Evolutionary conservation across 2,888 invertebrate species (phyloP), one percentile per base, ranked within the genome.

Genomic region (Phyto melanocephala): DNA sequence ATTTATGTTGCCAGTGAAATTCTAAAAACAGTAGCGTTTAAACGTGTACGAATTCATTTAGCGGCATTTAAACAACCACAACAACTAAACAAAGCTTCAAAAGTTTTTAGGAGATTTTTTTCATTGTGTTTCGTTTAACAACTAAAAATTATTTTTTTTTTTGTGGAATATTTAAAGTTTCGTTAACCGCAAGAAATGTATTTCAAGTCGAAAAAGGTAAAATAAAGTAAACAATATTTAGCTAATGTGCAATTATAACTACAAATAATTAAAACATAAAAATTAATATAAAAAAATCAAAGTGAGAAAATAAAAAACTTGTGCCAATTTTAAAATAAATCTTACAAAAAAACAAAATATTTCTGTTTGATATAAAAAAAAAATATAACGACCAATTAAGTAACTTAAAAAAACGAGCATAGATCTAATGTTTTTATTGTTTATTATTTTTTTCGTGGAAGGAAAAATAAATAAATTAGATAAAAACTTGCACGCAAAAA

Each of bases 1-100:
- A 47, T 56, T 56, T 35, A 20, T 37, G 40, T 35, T 63, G 71
- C 20, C 71, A 78, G 78, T 78, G n/a, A 78, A 78, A 71, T 63
- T 78, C 56, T 28, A 24, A 17, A 78, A 78, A 78, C 78, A 63
- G 78, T 50, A 15, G 47, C 33, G 78, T 65, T 63, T 56, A 63
- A 78, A 78, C 78, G 78, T 71, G 63, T 28, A 35, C 28, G 13
- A 63, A 17, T 1, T 33, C 28, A 50, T 42, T 68, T 13, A 78
- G 78, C 78, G 71, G 71, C 40, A 28, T 37, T 47, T 45, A 13
- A n/a, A 10, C 20, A 13, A 40, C 5, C 13, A 5, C 2, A 35
- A 45, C 45, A 42, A 3, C 13, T 35, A 22, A 6, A 6, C 3
- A 42, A n/a, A 42, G 33, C 52, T 4, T 28, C 6, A 28, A n/a